phyloP scores from a whole-genome alignment of 2,888 invertebrate species.

The Xanthia icteritia region DNA sequence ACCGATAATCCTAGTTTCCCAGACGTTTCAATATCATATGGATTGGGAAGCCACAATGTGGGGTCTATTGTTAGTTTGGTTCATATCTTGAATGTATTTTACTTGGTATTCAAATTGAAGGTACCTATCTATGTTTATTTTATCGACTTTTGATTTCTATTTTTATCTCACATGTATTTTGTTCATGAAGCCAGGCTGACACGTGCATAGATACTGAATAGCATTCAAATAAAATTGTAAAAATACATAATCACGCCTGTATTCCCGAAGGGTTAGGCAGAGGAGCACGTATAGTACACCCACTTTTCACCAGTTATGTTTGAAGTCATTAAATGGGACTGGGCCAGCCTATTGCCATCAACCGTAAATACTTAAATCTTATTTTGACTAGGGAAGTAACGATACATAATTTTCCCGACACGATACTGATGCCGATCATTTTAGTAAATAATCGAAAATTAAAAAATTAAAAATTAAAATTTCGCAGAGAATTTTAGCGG shows the following conservation, averaged over 20 bases:
- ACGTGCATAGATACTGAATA: not conserved
- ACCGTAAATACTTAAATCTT: too few species aligned
- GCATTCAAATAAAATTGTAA: not conserved
- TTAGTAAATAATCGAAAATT: too few species aligned
- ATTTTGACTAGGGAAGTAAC: too few species aligned
- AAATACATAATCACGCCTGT: not conserved
- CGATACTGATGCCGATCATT: too few species aligned
- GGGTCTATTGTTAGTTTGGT: not conserved
- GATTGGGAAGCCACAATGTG: not conserved
- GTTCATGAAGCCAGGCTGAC: too few species aligned
- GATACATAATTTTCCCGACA: too few species aligned
- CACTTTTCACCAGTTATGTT: too few species aligned
- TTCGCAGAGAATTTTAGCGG: not conserved
- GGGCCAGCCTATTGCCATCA: too few species aligned
- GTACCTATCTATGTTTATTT: not conserved
- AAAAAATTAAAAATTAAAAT: too few species aligned
- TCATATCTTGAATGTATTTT: not conserved
- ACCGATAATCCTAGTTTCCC: slow-evolving; percentile 27
- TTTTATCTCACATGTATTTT: not conserved
- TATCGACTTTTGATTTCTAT: too few species aligned
- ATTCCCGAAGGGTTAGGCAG: not conserved
- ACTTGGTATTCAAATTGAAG: not conserved
- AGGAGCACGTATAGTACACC: not conserved
- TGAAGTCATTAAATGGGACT: too few species aligned
- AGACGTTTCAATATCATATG: slow-evolving; percentile 17